Base-by-base conservation (phyloP, 2,888 invertebrate genomes). In the Malacosoma neustria region DNA sequence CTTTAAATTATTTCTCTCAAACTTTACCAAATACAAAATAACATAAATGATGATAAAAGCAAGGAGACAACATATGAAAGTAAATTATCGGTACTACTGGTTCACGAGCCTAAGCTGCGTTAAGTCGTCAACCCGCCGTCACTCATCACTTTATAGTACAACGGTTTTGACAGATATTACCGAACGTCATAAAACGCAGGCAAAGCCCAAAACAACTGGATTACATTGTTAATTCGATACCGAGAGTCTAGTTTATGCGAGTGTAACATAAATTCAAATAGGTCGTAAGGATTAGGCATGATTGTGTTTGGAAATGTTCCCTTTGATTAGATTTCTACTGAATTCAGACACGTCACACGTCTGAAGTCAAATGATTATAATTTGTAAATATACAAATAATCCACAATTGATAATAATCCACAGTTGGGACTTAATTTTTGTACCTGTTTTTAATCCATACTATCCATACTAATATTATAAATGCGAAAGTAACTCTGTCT, bases 141-240 rank as follows among this genome's bases (percentile, higher is more conserved):
- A 64, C 55, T 51, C 64, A 64, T 62, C 72, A 70, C 73, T 74
- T 75, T 68, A 74, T 72, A 62, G 76, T 68, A 72, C 77, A 75
- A 22, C 74, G 73, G 72, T 72, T 75, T 72, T 76, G 79, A 77
- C 80, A 79, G 77, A 79, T 81, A 79, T 77, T 66, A 61, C 68
- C 53, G 56, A 59, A 61, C 50, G 63, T 71, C 66, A 74, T 79
- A 77, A 81, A 80, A 61, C 57, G 65, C 71, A 75, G 61, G 58
- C 68, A 48, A 51, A 66, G 49, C 56, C 52, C 43, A 22, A 22
- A 22, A 22, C 22, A 22, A 61, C 53, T 49, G 54, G 59, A 58
- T 68, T 61, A 62, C 56, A 49, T 48, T 51, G 58, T 59, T 65
- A 61, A 69, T 67, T 64, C 57, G 66, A 66, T 54, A 22, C 56